Base-by-base conservation (phyloP, 2,888 invertebrate species). In the Cryptophagus acutangulus region DNA sequence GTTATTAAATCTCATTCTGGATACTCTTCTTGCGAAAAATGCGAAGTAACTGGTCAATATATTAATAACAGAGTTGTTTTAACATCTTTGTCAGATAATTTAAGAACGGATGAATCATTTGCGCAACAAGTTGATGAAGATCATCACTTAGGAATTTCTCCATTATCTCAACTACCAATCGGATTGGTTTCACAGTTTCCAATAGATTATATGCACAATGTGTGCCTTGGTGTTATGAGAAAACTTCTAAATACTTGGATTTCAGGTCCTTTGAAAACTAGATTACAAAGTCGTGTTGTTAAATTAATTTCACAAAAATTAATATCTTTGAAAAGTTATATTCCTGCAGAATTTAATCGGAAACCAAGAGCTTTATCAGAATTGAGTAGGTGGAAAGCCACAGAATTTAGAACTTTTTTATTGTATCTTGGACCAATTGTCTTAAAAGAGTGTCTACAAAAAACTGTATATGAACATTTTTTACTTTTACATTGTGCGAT, bases 1-100 rank as follows among this genome's bases (percentile, higher is more conserved):
- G 35, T 38, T 33, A 39, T 46, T 20, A 48, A 50, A 40, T 26
- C 31, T 15, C 45, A 48, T 33, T 37, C 36, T 14, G 49, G 46
- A n/a, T 52, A 46, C 37, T 48, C 29, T 30, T 41, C 43, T 17
- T 52, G 54, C 33, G 46, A 51, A 16, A 54, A 46, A 41, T 54
- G 51, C 33, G 30, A 14, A 12, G 44, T 37, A 29, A 28, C 40
- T 15, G 48, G 40, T 10, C n/a, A 31, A 16, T 39, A 24, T 14
- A 9, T 34, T 25, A 36, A 15, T 10, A 40, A 43, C 14, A 3
- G 16, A 3, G 31, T 31, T 2, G 31, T 31, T 2, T 16, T 5
- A n/a, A 13, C 14, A 31, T 14, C 13, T 3, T 15, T 31, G 4
- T 24, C 30, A 9, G 28, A 35, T 13, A n/a, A 17, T 10, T 34